phyloP scores from a whole-genome alignment of 2,888 invertebrate species.

The Stegana nigrithorax region DNA sequence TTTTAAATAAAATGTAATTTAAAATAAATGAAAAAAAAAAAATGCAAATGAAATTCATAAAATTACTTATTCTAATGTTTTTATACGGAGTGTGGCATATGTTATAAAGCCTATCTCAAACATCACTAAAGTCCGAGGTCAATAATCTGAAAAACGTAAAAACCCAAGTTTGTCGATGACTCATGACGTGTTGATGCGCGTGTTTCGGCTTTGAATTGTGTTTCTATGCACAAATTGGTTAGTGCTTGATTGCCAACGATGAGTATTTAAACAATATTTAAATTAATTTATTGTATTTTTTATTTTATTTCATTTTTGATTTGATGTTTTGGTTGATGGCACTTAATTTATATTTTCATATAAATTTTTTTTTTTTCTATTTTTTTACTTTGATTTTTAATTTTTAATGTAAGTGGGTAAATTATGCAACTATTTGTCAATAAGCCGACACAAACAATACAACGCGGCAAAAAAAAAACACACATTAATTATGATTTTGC shows the following conservation, averaged over 20 bases:
- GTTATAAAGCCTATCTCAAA: neutral
- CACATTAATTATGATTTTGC: neutral
- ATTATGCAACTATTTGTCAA: too few species aligned
- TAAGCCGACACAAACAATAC: too few species aligned
- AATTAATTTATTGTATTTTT: neutral
- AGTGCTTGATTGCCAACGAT: neutral
- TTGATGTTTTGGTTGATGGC: neutral
- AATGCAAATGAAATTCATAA: neutral
- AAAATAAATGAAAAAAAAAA: conserved; percentile 3
- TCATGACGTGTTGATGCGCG: conserved; percentile 34
- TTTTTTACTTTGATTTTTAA: conserved; percentile 23
- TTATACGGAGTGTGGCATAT: too few species aligned
- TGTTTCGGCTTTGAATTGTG: conserved; percentile 6
- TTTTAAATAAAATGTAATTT: neutral
- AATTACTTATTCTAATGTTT: neutral
- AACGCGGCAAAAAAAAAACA: too few species aligned
- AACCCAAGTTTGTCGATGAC: conserved; percentile 48
- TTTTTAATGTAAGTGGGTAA: too few species aligned
- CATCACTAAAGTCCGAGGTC: conserved; percentile 42
- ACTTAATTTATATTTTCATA: neutral
- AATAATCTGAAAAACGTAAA: conserved; percentile 48
- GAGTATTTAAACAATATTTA: neutral
- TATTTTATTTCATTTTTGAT: neutral
- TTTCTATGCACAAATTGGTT: conserved; percentile 1
- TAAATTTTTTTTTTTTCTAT: neutral